Evolutionary conservation across 2,113 vertebrate species (phyloP).

Genomic region (Siniperca knerii): DNA sequence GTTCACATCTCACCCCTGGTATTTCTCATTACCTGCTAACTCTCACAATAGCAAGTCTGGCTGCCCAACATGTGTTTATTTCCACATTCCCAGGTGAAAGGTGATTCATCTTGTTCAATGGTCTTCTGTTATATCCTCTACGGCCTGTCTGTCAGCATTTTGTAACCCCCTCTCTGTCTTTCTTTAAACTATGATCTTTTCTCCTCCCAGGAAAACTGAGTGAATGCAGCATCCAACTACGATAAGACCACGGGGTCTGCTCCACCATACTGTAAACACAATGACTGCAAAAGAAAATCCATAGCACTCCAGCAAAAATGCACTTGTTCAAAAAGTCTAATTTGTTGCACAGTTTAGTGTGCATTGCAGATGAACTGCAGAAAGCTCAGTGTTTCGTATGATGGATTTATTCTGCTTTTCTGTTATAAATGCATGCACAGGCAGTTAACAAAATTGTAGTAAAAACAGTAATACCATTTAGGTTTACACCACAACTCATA

Average conservation of each 20-base stretch:
- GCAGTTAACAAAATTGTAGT: background rate
- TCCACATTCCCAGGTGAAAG: constrained; percentile 29
- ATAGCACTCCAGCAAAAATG: background rate
- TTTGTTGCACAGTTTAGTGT: background rate
- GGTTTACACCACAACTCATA: background rate
- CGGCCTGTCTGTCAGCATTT: constrained; percentile 31
- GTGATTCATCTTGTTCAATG: constrained; percentile 59
- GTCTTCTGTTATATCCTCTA: constrained; percentile 10
- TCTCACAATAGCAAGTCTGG: background rate
- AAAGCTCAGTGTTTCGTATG: background rate
- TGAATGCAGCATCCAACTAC: background rate
- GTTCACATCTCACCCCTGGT: constrained; percentile 31
- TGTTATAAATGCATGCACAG: background rate
- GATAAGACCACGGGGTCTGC: background rate
- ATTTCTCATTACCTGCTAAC: constrained; percentile 29
- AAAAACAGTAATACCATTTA: background rate
- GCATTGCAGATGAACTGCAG: background rate
- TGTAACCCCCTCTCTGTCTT: constrained; percentile 14
- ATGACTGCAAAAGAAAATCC: constrained; percentile 5
- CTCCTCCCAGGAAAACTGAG: constrained; percentile 2
- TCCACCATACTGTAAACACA: background rate
- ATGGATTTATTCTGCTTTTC: background rate
- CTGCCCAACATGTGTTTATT: constrained; percentile 17
- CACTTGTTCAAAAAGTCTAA: background rate
- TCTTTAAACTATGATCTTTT: background rate